These are phyloP conservation scores for Hemitrygon akajei DNA, from an alignment of 2,797 vertebrate species.

Conservation along the genomic window DNA sequence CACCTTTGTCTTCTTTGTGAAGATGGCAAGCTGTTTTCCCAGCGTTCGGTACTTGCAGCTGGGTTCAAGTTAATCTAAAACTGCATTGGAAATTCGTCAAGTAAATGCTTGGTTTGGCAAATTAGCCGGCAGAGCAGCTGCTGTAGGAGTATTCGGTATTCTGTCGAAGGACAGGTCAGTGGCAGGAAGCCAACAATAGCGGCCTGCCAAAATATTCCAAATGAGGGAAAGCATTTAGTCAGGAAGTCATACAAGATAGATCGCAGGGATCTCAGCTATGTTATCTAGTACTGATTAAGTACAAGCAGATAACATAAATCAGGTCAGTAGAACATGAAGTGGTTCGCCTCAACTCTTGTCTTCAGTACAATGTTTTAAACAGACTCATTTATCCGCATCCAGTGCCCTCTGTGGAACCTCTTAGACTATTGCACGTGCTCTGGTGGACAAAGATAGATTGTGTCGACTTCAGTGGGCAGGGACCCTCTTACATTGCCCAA, in stretches of 20 bases:
- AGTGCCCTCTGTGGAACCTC: slow-evolving; percentile 57
- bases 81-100: slow-evolving; percentile 22
- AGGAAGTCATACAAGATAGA: slow-evolving; percentile 45
- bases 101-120: slow-evolving; percentile 43
- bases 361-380: slow-evolving; percentile 42
- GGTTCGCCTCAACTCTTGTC: slow-evolving; percentile 42
- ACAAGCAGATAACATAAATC: slow-evolving; percentile 55
- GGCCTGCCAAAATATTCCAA: slow-evolving; percentile 48
- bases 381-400: slow-evolving; percentile 62
- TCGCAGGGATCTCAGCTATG: slow-evolving; percentile 53
- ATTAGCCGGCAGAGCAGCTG: slow-evolving; percentile 45
- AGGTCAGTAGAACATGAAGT: slow-evolving; percentile 45
- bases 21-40: background rate
- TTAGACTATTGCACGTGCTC: background rate
- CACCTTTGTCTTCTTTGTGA: background rate
- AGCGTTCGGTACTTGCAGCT: slow-evolving; percentile 22
- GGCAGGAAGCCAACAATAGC: slow-evolving; percentile 49
- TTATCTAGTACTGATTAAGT: slow-evolving; percentile 56
- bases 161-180: slow-evolving; percentile 56
- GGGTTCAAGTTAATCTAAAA: slow-evolving; percentile 10
- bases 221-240: slow-evolving; percentile 46
- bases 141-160: slow-evolving; percentile 50
- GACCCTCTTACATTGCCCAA: background rate
- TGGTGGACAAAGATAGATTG: background rate
- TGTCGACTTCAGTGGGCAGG: background rate